These are phyloP conservation scores for Monochamus alternatus DNA, from an alignment of 2,888 invertebrate genomes.

Conservation along the genomic window DNA sequence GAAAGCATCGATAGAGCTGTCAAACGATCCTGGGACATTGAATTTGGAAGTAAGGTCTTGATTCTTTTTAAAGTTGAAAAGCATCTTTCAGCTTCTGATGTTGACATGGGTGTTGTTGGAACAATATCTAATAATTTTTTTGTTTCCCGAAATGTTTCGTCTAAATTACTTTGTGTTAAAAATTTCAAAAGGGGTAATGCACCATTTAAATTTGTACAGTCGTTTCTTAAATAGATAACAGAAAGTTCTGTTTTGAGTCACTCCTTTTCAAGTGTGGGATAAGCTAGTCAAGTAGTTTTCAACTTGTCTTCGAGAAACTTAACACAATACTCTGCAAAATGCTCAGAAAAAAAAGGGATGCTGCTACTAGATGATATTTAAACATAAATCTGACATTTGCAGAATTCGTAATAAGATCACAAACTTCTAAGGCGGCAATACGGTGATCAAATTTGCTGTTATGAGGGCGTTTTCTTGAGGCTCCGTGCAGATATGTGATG, in stretches of 20 bases:
- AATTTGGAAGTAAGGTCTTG: too few species aligned
- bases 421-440: too few species aligned
- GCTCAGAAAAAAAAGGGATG: slow-evolving; percentile 48
- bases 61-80: too few species aligned
- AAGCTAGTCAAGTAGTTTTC: slow-evolving; percentile 37
- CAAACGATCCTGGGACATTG: too few species aligned
- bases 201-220: slow-evolving; percentile 48
- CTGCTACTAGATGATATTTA: slow-evolving; percentile 55
- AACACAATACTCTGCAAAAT: slow-evolving; percentile 32
- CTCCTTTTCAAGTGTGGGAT: slow-evolving; percentile 53
- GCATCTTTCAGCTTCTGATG: too few species aligned
- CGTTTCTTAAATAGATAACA: slow-evolving; percentile 54
- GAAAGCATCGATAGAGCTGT: too few species aligned
- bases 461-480: too few species aligned
- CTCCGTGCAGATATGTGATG: slow-evolving; percentile 1
- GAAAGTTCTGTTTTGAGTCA: slow-evolving; percentile 55
- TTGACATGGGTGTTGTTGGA: too few species aligned
- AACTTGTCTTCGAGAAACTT: slow-evolving; percentile 51
- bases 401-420: too few species aligned
- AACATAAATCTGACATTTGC: too few species aligned
- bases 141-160: background rate
- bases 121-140: background rate
- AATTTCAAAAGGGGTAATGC: slow-evolving; percentile 52
- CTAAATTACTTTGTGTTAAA: background rate
- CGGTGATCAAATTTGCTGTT: too few species aligned